A percentile compares a stretch with the other conserved stretches of the same genome.
Evolutionary conservation across 2,113 vertebrate genomes (phyloP).

Genomic region (Nannospalax galili): DNA sequence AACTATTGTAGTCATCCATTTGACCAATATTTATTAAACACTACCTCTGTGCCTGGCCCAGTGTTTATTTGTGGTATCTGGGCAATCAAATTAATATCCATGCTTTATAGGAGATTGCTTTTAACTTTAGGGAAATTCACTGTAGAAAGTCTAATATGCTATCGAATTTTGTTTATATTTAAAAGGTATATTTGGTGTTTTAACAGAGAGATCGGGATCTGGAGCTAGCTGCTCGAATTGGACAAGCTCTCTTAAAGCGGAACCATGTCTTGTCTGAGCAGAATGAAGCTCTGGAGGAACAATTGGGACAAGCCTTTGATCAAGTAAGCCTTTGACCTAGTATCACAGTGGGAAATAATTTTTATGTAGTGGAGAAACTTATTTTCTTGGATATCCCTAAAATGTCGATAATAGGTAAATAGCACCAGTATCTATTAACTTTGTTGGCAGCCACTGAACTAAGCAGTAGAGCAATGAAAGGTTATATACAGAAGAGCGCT

Average conservation of each 20-base stretch:
- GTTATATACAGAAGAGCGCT: background rate
- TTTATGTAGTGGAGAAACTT: background rate
- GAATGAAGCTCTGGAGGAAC: conserved; percentile 95
- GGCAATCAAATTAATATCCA: conserved; percentile 27
- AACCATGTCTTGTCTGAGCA: conserved; percentile 95
- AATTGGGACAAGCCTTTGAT: conserved; percentile 93
- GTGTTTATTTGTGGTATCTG: conserved; percentile 16
- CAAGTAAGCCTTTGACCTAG: conserved; percentile 87
- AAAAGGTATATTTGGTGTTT: conserved; percentile 51
- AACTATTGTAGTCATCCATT: background rate
- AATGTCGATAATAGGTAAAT: background rate
- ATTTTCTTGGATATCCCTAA: background rate
- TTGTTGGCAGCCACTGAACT: background rate
- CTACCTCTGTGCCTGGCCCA: background rate
- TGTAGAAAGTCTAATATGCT: conserved; percentile 25
- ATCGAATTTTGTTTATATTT: conserved; percentile 34
- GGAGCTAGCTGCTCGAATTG: conserved; percentile 97
- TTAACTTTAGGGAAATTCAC: conserved; percentile 48
- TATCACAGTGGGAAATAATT: background rate
- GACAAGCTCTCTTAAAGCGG: conserved; percentile 96
- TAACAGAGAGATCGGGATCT: conserved; percentile 95
- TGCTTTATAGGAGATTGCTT: conserved; percentile 49
- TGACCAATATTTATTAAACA: conserved; percentile 23
- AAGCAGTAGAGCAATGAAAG: background rate
- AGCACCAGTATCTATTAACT: background rate